Conservation (phyloP, 2,888 invertebrate genomes). For the Ectemnius cavifrons region DNA sequence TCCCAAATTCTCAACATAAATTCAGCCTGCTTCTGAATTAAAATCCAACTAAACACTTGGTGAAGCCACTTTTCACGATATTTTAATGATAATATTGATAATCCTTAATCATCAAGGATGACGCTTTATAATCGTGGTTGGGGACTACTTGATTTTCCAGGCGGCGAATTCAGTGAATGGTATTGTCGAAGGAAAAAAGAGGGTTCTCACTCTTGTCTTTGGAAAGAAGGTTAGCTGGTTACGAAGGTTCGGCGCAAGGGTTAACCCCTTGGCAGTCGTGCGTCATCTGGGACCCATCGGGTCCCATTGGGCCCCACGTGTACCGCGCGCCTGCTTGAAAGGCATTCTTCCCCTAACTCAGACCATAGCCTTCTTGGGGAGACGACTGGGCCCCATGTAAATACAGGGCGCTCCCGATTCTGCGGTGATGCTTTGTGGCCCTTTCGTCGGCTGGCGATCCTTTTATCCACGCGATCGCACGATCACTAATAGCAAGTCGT, state of each 20-base stretch:
- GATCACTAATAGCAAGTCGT: slow-evolving; percentile 20
- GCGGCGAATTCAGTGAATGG: slow-evolving; percentile 35
- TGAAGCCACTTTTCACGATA: too few species aligned
- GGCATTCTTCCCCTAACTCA: not conserved
- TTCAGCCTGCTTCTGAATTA: not conserved
- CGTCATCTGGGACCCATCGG: slow-evolving; percentile 9
- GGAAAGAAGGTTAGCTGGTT: too few species aligned
- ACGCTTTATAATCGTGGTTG: too few species aligned
- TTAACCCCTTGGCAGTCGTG: not conserved
- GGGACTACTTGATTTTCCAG: slow-evolving; percentile 51
- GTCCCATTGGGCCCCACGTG: slow-evolving; percentile 2
- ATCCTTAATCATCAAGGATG: too few species aligned
- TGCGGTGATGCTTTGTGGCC: slow-evolving; percentile 56
- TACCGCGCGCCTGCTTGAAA: not conserved
- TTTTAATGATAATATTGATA: too few species aligned
- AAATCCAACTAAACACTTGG: too few species aligned
- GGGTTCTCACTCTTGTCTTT: slow-evolving; percentile 9
- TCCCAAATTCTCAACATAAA: not conserved
- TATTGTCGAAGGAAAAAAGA: slow-evolving; percentile 38
- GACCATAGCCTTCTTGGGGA: not conserved
- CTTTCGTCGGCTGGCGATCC: slow-evolving; percentile 42
- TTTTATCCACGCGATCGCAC: slow-evolving; percentile 23
- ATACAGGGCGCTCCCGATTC: slow-evolving; percentile 54
- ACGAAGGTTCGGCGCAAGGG: too few species aligned
- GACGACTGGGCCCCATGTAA: slow-evolving; percentile 32